Evolutionary conservation across 2,113 vertebrate species (phyloP).

Genomic region (Nothocercus julius): DNA sequence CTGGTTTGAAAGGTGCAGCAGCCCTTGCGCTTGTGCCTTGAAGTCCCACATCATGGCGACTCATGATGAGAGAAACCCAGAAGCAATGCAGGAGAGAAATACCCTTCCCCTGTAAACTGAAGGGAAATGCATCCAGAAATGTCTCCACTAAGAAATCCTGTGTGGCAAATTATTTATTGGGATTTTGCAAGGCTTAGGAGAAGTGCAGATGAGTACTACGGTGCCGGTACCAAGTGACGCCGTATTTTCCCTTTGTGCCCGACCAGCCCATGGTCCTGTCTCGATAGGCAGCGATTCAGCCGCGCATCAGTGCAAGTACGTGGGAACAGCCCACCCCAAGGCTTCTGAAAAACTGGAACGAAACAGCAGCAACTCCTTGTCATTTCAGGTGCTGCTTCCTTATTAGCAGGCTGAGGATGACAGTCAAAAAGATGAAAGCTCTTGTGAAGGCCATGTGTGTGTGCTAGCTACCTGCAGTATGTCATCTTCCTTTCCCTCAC

Average conservation of each 20-base stretch:
- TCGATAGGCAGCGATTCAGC: not conserved
- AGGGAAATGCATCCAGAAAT: not conserved
- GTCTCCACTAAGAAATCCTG: not conserved
- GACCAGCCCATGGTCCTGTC: not conserved
- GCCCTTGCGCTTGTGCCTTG: not conserved
- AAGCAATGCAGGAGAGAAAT: slow-evolving; percentile 18
- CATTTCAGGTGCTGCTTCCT: not conserved
- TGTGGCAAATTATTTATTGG: not conserved
- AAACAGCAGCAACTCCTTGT: not conserved
- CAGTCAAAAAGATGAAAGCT: not conserved
- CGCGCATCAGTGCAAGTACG: not conserved
- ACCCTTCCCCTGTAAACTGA: not conserved
- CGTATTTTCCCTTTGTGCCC: not conserved
- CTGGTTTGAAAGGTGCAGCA: not conserved
- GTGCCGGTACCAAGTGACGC: fast-evolving
- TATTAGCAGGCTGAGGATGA: not conserved
- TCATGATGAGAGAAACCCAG: slow-evolving; percentile 31
- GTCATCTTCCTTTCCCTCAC: not conserved
- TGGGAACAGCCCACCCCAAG: not conserved
- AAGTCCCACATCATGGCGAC: not conserved
- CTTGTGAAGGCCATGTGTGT: not conserved
- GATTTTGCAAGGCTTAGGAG: not conserved
- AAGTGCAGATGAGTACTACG: not conserved
- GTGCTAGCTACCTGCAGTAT: not conserved
- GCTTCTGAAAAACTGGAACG: not conserved